Conservation (phyloP, 2,113 vertebrate genomes). For the Podiceps cristatus region DNA sequence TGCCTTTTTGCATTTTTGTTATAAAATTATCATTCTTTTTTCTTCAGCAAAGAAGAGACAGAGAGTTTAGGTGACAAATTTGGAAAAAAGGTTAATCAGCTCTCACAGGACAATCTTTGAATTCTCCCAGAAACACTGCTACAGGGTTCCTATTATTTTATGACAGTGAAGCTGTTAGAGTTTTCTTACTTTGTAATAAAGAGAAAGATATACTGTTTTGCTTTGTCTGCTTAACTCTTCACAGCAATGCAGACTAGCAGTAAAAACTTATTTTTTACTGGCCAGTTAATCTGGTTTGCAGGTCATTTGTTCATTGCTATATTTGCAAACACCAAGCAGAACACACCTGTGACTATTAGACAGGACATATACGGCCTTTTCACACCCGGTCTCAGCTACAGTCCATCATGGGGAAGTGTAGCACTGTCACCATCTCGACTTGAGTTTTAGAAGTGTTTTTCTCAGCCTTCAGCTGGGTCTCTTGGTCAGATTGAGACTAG, state of each 20-base stretch:
- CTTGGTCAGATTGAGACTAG: not conserved
- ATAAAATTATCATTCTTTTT: not conserved
- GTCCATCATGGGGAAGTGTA: not conserved
- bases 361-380: not conserved
- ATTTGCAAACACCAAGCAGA: not conserved
- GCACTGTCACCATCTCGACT: not conserved
- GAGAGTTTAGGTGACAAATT: not conserved
- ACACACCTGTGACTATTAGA: not conserved
- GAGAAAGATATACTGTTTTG: not conserved
- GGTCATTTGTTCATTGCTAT: not conserved
- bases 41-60: not conserved
- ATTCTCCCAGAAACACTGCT: not conserved
- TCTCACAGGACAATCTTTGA: not conserved
- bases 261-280: not conserved
- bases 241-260: not conserved
- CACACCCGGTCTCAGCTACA: not conserved
- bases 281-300: not conserved
- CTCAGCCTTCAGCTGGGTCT: not conserved
- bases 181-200: not conserved
- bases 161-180: not conserved
- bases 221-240: not conserved
- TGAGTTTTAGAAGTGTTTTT: not conserved
- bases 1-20: not conserved
- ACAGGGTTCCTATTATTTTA: not conserved
- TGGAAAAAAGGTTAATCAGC: not conserved